Evolutionary conservation across 2,113 vertebrate genomes (phyloP).

Genomic region (Hydropotes inermis): DNA sequence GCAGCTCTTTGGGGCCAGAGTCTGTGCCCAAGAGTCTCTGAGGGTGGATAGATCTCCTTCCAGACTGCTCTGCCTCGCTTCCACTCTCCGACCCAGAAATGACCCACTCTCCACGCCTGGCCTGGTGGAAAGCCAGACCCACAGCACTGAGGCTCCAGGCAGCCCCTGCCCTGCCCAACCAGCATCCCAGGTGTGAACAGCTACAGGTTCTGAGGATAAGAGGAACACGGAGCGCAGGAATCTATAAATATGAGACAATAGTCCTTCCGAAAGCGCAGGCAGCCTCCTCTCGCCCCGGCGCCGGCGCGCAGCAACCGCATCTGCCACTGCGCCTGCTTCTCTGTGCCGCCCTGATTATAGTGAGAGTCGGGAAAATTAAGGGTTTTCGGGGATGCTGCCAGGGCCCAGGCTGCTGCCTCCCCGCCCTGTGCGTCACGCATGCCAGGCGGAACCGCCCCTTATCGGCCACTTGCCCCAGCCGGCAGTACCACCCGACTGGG

Average conservation of each 20-base stretch:
- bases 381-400: conserved; percentile 61
- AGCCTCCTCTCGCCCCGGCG: fast-evolving
- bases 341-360: conserved; percentile 60
- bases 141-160: background rate
- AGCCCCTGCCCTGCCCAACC: background rate
- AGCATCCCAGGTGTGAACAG: background rate
- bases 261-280: background rate
- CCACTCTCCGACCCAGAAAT: background rate
- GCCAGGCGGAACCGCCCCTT: conserved; percentile 45
- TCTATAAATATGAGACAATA: background rate
- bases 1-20: background rate
- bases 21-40: background rate
- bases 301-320: background rate
- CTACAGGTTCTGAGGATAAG: background rate
- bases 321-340: background rate
- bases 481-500: background rate
- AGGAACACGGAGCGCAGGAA: background rate
- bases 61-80: background rate
- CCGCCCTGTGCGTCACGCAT: conserved; percentile 29
- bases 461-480: background rate
- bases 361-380: conserved; percentile 56
- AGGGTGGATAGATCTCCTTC: background rate
- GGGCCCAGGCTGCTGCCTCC: conserved; percentile 24
- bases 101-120: background rate
- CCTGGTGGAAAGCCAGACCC: background rate